Evolutionary conservation across 2,113 vertebrate species (phyloP).

Genomic region (Aythya baeri): DNA sequence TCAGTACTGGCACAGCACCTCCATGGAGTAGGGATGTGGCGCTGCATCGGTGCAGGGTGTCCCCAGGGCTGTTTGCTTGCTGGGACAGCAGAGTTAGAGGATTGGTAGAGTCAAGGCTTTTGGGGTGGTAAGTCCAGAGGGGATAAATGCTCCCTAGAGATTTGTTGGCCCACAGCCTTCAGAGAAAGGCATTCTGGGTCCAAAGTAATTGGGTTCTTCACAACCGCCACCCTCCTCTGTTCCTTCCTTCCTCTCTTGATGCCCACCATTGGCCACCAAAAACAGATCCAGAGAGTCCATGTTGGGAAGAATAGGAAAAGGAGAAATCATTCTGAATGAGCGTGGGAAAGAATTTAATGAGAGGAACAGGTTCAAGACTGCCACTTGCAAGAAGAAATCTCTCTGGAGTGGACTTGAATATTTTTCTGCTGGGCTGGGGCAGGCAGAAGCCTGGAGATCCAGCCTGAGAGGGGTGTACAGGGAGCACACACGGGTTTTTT

Average conservation of each 20-base stretch:
- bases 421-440: background rate
- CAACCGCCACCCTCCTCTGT: constrained; percentile 31
- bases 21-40: background rate
- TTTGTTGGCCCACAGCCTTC: background rate
- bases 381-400: background rate
- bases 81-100: background rate
- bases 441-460: background rate
- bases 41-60: background rate
- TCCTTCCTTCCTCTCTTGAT: background rate
- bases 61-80: background rate
- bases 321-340: background rate
- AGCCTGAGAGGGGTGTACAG: background rate
- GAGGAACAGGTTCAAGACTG: background rate
- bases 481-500: background rate
- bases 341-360: background rate
- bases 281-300: background rate
- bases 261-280: background rate
- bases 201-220: background rate
- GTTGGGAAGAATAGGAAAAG: background rate
- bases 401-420: background rate
- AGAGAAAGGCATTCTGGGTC: background rate
- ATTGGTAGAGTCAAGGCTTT: background rate
- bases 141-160: background rate
- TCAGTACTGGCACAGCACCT: background rate
- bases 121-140: background rate